Evolutionary conservation across 2,113 vertebrate genomes (phyloP), one percentile per base, ranked within the genome.

Genomic region (Microcebus griseorufus): DNA sequence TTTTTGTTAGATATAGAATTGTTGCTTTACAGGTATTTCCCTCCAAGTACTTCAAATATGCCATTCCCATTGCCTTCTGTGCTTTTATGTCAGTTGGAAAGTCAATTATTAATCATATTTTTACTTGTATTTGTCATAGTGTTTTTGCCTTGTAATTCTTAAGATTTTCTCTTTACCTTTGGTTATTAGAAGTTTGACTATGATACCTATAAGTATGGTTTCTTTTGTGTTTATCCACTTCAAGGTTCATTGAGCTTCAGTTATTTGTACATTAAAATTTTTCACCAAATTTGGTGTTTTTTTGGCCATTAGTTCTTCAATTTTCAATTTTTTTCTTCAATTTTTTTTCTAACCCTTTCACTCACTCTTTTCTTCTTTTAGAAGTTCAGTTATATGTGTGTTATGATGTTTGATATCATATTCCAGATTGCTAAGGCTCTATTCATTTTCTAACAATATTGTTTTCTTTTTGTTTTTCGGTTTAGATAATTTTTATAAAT

Each of bases 211-310:
- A 12, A 42, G 4, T 78, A 29, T 75, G 20, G 58, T 72, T 73
- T 32, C 20, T 80, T 88, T 85, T 72, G 69, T 22, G 17, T 89
- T 65, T 89, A 58, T 53, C 39, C 12, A 42, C 20, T 67, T 95
- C 48, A 75, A 75, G 39, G 34, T 76, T 90, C 81, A 32, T 12
- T 95, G 90, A 60, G 25, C 23, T 75, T 93, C 34, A 73, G 22
- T 93, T 72, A 64, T 75, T 67, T 65, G 14, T 82, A 65, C 37
- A 45, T 78, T 88, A 84, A 88, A 82, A 25, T 48, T 96, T 94
- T 81, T 45, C 45, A 58, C 37, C 73, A 90, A 29, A 89, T 84
- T 75, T 34, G 14, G 1, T 72, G 62, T 76, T 82, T 76, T n/a
- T 64, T 18, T 17, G 13, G 1, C 6, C 22, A 62, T 73, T 88